Evolutionary conservation across 2,113 vertebrate species (phyloP).

Genomic region (Connochaetes taurinus): DNA sequence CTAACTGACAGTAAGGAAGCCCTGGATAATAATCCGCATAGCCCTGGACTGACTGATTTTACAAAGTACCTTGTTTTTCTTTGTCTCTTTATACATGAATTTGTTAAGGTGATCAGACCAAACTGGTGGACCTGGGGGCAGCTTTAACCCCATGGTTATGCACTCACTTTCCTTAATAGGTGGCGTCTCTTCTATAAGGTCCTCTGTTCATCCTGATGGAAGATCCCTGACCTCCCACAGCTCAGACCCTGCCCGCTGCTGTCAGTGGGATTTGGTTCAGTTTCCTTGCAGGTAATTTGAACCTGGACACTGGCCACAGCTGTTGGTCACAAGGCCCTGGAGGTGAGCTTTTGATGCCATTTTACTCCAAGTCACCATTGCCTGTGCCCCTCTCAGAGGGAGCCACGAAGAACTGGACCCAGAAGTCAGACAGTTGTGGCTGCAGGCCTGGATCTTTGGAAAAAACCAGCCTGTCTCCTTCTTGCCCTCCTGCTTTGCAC

Average conservation of each 20-base stretch:
- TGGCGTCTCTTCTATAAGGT: not conserved
- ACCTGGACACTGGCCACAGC: accelerated
- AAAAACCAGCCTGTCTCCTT: not conserved
- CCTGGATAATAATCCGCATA: not conserved
- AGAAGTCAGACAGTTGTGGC: accelerated
- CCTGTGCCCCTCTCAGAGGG: not conserved
- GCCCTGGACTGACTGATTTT: not conserved
- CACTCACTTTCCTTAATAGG: not conserved
- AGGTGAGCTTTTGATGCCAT: not conserved
- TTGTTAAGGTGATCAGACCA: not conserved
- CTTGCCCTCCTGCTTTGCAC: too few species aligned
- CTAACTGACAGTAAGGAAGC: not conserved
- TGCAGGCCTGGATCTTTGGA: not conserved
- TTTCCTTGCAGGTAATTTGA: not conserved
- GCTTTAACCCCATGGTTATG: accelerated
- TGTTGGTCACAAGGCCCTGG: not conserved
- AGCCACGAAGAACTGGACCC: not conserved
- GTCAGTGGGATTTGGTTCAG: accelerated
- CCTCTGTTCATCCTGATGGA: not conserved
- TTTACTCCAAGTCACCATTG: accelerated
- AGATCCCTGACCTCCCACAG: not conserved
- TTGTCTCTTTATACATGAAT: not conserved
- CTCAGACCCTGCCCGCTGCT: not conserved
- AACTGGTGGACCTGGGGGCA: not conserved
- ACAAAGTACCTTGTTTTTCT: not conserved